Base-by-base conservation (phyloP, 2,113 vertebrate genomes). In the Cebidichthys violaceus region DNA sequence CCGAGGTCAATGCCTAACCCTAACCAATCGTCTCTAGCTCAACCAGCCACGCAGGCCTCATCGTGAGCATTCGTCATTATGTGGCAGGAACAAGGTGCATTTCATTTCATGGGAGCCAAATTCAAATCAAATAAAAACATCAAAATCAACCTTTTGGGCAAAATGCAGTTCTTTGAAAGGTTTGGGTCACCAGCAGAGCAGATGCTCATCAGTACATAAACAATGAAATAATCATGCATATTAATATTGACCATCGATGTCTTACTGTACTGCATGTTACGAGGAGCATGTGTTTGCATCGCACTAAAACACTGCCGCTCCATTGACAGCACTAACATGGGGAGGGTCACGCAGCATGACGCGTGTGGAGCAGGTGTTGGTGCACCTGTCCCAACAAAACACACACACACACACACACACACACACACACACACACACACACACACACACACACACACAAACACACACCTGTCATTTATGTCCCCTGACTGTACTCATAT, bases 361-460 rank as follows among this genome's bases (percentile, higher is more conserved):
- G 1, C 41, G 27, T n/a, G 61, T 52, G 22, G 62, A 85, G 83
- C 86, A 89, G 85, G 77, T 86, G 85, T 70, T 76, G 67, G 33
- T 50, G 59, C 86, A 88, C 68, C 81, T 85, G 84, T 81, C 67
- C 77, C 45, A 60, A 65, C 72, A 31, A 50, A 22, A 41, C 45
- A 17, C 45, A 15, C 43, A 15, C 43, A 15, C 39, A 41, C 39
- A 41, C 39, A 41, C 39, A 41, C 37, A 43, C 41, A 43, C 2
- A 41, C 27, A 45, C 52, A 57, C 54, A 80, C 78, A 43, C 41
- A 13, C 41, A 13, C 41, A 13, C 41, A 13, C 41, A 43, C 41
- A 13, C 41, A 13, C 41, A 13, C 41, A 13, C 41, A 43, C 41
- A 43, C 41, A 43, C 41, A 43, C 13, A 43, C 41, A 43, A 1